Percentiles rank a stretch among this genome's conserved stretches.
Evolutionary conservation across 2,113 vertebrate genomes (phyloP).

Genomic region (Grammatotria lemairii): DNA sequence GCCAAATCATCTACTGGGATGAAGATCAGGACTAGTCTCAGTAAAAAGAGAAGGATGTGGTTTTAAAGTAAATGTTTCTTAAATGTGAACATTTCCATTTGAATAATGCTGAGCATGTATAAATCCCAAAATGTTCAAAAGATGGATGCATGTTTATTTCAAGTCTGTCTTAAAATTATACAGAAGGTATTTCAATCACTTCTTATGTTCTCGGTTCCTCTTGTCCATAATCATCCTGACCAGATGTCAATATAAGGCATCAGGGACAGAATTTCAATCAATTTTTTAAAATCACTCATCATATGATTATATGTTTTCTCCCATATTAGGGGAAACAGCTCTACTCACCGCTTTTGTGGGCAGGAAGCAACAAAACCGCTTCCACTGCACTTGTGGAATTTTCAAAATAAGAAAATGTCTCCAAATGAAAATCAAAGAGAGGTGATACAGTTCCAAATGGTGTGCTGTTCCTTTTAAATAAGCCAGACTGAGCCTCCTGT

Average conservation of each 20-base stretch:
- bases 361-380: not conserved
- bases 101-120: not conserved
- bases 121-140: not conserved
- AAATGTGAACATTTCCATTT: not conserved
- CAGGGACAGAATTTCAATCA: not conserved
- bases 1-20: not conserved
- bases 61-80: not conserved
- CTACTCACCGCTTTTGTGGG: not conserved
- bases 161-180: not conserved
- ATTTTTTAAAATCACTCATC: not conserved
- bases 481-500: not conserved
- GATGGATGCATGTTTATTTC: not conserved
- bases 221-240: not conserved
- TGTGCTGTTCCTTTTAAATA: not conserved
- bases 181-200: not conserved
- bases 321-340: not conserved
- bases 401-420: not conserved
- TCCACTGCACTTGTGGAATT: not conserved
- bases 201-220: not conserved
- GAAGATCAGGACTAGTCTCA: not conserved
- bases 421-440: not conserved
- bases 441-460: not conserved
- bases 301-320: not conserved
- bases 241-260: not conserved
- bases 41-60: not conserved